These are phyloP conservation scores for Rousettus leschenaultii DNA, from an alignment of 2,113 vertebrate species.

Conservation along the genomic window DNA sequence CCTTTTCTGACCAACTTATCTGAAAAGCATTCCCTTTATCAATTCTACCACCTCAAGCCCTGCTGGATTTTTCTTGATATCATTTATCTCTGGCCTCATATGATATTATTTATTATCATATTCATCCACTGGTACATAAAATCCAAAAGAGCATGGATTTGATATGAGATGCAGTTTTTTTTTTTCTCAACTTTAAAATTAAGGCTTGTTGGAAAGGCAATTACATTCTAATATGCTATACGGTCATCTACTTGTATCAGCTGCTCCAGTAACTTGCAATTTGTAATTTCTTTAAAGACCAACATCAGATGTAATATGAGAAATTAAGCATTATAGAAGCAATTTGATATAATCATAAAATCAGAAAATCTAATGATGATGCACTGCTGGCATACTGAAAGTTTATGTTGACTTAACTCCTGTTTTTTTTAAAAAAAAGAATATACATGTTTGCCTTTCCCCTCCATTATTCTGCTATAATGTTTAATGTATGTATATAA, in stretches of 20 bases:
- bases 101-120: not conserved
- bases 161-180: not conserved
- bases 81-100: not conserved
- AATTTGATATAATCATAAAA: constrained; percentile 42
- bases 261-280: not conserved
- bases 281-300: constrained; percentile 47
- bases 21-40: not conserved
- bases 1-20: not conserved
- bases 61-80: not conserved
- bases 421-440: not conserved
- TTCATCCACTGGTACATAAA: not conserved
- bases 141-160: not conserved
- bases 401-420: not conserved
- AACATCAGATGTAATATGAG: not conserved
- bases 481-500: constrained; percentile 40
- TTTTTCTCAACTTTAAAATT: not conserved
- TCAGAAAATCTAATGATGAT: not conserved
- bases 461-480: constrained; percentile 8
- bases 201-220: not conserved
- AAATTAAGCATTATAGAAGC: constrained; percentile 45
- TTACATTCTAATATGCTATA: not conserved
- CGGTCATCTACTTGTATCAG: not conserved
- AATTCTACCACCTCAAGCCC: not conserved
- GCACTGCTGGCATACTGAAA: not conserved
- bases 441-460: not conserved